These are phyloP conservation scores for Perdix hodgsoniae DNA, from an alignment of 2,797 vertebrate species.

Conservation along the genomic window DNA sequence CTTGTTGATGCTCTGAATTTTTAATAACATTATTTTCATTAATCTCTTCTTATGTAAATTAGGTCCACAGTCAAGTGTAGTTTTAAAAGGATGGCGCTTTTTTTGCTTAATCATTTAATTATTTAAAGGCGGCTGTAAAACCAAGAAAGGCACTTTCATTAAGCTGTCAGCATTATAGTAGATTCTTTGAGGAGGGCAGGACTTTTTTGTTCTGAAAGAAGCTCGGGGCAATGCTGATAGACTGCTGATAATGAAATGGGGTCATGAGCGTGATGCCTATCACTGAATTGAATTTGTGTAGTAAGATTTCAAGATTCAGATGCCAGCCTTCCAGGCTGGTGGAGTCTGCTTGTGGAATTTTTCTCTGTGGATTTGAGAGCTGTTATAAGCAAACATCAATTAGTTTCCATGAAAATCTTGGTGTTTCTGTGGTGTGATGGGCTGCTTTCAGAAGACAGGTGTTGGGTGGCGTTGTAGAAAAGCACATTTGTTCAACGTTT, in stretches of 20 bases:
- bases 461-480: neutral
- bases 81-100: constrained; percentile 70
- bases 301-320: constrained; percentile 40
- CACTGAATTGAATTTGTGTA: constrained; percentile 34
- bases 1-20: constrained; percentile 79
- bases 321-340: neutral
- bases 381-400: neutral
- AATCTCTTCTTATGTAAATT: constrained; percentile 78
- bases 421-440: neutral
- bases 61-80: constrained; percentile 72
- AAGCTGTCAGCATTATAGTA: constrained; percentile 74
- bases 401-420: neutral
- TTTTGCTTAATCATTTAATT: constrained; percentile 75
- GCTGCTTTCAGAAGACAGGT: neutral
- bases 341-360: neutral
- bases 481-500: neutral
- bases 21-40: constrained; percentile 80
- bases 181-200: constrained; percentile 70
- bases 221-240: constrained; percentile 67
- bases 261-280: constrained; percentile 57
- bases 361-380: neutral
- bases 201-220: constrained; percentile 72
- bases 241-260: constrained; percentile 69
- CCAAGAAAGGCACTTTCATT: constrained; percentile 72
- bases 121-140: constrained; percentile 75